Evolutionary conservation across 2,888 invertebrate species (phyloP).

Genomic region (Eudemis profundana): DNA sequence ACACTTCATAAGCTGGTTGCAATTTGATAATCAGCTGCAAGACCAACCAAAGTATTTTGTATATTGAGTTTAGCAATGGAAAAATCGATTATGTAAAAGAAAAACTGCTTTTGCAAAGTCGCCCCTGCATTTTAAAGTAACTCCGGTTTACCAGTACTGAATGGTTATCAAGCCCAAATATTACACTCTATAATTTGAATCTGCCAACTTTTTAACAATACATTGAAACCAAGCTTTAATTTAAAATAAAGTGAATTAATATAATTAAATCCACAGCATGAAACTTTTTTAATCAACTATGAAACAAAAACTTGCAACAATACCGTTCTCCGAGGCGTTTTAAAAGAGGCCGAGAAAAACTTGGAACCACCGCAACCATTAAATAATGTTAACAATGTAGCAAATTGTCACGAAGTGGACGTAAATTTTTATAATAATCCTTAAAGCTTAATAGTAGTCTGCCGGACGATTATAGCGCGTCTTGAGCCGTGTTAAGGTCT

Average conservation of each 20-base stretch:
- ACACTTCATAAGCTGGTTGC: too few species aligned
- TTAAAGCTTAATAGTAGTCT: not conserved
- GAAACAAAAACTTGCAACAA: conserved; percentile 27
- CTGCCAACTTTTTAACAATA: not conserved
- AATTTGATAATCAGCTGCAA: too few species aligned
- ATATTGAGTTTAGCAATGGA: too few species aligned
- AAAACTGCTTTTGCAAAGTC: too few species aligned
- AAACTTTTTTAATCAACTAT: conserved; percentile 13
- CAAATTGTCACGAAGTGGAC: not conserved
- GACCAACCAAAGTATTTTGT: too few species aligned
- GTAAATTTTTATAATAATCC: conserved; percentile 15
- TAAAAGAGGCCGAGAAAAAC: conserved; percentile 3
- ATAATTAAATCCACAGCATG: not conserved
- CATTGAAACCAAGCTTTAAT: not conserved
- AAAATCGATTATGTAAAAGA: too few species aligned
- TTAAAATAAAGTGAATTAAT: not conserved
- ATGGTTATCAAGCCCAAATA: not conserved
- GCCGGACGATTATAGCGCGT: not conserved
- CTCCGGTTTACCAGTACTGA: too few species aligned
- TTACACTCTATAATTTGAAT: not conserved
- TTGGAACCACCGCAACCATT: conserved; percentile 7
- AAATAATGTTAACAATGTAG: conserved; percentile 20
- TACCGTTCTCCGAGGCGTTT: conserved; percentile 18
- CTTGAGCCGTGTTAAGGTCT: not conserved
- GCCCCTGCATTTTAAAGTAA: too few species aligned